These are phyloP conservation scores for Melanotus villosus DNA, from an alignment of 2,888 invertebrate genomes.

Conservation along the genomic window DNA sequence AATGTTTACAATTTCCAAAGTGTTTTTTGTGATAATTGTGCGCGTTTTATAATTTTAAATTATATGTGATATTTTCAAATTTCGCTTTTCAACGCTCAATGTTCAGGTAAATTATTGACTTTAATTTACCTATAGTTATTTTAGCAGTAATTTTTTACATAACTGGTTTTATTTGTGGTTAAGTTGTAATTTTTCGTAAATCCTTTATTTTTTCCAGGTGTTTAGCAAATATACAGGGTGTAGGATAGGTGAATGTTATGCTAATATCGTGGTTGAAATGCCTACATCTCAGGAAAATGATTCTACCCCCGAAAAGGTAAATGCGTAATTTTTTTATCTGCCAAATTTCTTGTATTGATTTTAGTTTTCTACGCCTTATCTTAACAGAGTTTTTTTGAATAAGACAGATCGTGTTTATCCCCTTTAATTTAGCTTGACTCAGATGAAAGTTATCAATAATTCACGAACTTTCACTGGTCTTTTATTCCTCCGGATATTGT, in stretches of 20 bases:
- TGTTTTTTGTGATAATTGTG: constrained; percentile 12
- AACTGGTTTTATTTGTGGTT: too few relatives aligned
- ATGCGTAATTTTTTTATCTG: not conserved
- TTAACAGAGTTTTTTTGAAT: not conserved
- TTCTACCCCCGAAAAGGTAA: constrained; percentile 25
- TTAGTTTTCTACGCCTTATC: not conserved
- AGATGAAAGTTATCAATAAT: constrained; percentile 1
- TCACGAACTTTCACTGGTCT: constrained; percentile 22
- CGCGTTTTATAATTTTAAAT: constrained; percentile 5
- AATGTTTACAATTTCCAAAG: constrained; percentile 5
- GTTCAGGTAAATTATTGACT: not conserved
- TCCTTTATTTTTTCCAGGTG: constrained; percentile 5
- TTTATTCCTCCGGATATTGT: constrained; percentile 1
- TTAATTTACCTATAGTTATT: too few relatives aligned
- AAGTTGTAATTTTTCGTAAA: not conserved
- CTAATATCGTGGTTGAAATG: constrained; percentile 23
- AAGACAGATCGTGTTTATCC: not conserved
- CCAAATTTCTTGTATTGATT: not conserved
- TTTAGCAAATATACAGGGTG: constrained; percentile 27
- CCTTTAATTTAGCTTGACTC: not conserved
- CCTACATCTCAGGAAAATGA: constrained; percentile 25
- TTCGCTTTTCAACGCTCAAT: not conserved
- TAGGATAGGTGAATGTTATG: constrained; percentile 25
- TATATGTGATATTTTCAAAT: constrained; percentile 1
- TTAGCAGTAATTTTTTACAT: too few relatives aligned